Percentiles rank a stretch among this genome's conserved stretches.
These are phyloP conservation scores for Thamnophis sirtalis DNA, from an alignment of 2,113 vertebrate species.

Conservation along the genomic window DNA sequence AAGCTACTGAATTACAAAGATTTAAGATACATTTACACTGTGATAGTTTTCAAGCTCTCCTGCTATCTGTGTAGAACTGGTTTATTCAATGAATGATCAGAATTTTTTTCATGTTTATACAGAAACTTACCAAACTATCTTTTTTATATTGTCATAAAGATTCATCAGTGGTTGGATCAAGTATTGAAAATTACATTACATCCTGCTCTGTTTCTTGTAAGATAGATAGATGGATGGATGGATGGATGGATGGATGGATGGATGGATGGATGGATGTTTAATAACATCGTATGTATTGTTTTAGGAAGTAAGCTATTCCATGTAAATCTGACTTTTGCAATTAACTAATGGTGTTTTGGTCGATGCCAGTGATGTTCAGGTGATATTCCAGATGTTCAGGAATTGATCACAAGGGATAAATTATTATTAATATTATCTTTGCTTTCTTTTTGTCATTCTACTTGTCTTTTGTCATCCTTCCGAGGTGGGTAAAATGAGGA, in stretches of 20 bases:
- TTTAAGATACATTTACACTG: neutral
- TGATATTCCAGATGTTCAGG: neutral
- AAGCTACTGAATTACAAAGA: neutral
- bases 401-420: neutral
- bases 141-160: neutral
- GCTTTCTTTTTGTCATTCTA: neutral
- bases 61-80: neutral
- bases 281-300: neutral
- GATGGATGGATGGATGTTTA: too few species aligned
- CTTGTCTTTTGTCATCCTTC: too few species aligned
- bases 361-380: neutral
- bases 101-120: neutral
- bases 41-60: neutral
- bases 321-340: neutral
- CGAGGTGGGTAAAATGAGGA: too few species aligned
- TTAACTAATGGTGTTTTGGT: neutral
- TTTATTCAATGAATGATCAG: neutral
- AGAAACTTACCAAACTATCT: neutral
- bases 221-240: too few species aligned
- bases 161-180: neutral
- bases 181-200: neutral
- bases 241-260: neutral
- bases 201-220: neutral
- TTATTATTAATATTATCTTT: neutral
- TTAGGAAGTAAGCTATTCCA: neutral